phyloP scores from a whole-genome alignment of 2,797 vertebrate genomes.

The Falco peregrinus region DNA sequence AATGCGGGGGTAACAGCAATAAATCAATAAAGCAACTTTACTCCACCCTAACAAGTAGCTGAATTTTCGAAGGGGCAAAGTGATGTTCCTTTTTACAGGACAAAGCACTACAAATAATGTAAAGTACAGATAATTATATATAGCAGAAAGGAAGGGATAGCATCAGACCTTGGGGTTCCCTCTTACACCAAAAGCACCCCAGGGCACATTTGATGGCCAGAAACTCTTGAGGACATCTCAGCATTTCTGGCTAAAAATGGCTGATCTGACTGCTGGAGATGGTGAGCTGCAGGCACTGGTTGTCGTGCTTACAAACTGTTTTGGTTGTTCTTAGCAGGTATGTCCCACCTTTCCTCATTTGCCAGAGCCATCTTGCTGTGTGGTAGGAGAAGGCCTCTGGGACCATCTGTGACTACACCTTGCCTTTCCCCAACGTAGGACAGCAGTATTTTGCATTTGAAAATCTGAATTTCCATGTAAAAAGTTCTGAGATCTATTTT shows the following conservation, averaged over 20 bases:
- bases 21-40: neutral
- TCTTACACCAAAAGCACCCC: neutral
- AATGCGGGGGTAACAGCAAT: neutral
- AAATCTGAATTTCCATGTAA: neutral
- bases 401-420: neutral
- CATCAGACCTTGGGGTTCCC: neutral
- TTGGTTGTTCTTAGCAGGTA: neutral
- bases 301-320: neutral
- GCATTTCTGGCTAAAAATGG: neutral
- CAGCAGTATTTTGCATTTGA: neutral
- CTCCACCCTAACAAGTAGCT: neutral
- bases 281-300: neutral
- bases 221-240: neutral
- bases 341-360: neutral
- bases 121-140: neutral
- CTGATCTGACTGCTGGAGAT: accelerated
- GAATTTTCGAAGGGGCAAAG: neutral
- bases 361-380: neutral
- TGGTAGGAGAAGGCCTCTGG: neutral
- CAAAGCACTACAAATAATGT: neutral
- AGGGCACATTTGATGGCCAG: neutral
- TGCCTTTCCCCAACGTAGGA: neutral
- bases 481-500: neutral
- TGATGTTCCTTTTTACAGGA: neutral
- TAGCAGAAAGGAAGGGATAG: neutral